Percentiles rank a stretch among this genome's conserved stretches.
Conservation (phyloP, 1,140 invertebrate species). For the Sitophilus oryzae region DNA sequence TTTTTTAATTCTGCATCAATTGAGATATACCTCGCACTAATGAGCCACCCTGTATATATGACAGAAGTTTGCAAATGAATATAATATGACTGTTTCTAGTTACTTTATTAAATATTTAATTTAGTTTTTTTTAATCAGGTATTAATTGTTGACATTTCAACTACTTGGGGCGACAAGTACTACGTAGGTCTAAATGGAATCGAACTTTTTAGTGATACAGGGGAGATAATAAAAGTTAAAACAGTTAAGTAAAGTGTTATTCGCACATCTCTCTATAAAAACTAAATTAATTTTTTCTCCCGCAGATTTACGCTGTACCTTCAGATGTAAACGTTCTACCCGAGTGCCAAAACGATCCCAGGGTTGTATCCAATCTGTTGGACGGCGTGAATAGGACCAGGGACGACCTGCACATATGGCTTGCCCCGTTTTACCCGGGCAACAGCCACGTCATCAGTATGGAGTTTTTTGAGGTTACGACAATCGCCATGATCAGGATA, state of each 20-base stretch:
- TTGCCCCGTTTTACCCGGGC: conserved; percentile 55
- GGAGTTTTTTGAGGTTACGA: conserved; percentile 51
- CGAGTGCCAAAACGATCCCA: conserved; percentile 54
- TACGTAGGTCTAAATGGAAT: conserved; percentile 76
- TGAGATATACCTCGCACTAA: no score
- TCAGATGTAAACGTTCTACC: conserved; percentile 55
- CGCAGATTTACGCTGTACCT: conserved; percentile 56
- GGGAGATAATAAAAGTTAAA: conserved; percentile 52
- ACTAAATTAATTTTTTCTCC: no score
- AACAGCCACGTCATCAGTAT: conserved; percentile 55
- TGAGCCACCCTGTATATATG: no score
- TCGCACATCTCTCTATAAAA: no score
- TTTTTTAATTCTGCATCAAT: no score
- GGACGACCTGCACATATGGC: conserved; percentile 73
- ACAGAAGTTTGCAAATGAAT: no score
- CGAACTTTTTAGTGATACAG: conserved; percentile 65
- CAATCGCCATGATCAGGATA: conserved; percentile 66
- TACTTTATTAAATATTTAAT: no score
- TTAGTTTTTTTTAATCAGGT: no score
- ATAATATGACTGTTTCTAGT: no score
- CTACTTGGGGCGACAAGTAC: conserved; percentile 78
- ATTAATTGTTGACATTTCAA: conserved; percentile 62
- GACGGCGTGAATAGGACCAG: conserved; percentile 67
- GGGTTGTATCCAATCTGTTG: conserved; percentile 58
- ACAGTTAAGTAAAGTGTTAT: no score